Percentiles rank a stretch among this genome's conserved stretches.
These are phyloP conservation scores for Drosophila anomalata DNA, from an alignment of 2,888 invertebrate species.

Conservation along the genomic window DNA sequence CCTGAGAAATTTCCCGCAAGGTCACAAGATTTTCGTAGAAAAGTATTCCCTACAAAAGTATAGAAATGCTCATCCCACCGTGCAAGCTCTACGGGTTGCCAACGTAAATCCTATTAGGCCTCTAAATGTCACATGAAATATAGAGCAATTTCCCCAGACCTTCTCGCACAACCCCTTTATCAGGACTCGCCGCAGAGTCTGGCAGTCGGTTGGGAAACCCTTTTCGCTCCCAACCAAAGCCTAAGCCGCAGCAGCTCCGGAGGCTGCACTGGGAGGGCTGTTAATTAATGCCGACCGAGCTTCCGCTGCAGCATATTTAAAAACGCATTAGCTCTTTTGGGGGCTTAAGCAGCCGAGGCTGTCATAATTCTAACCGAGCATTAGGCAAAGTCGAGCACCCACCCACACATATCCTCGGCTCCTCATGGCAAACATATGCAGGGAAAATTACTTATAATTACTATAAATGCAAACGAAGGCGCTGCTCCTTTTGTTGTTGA, in stretches of 20 bases:
- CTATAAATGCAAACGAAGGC: conserved; percentile 51
- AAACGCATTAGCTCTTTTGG: conserved; percentile 68
- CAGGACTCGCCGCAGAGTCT: conserved; percentile 31
- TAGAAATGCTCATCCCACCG: too few relatives aligned
- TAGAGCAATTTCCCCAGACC: not conserved
- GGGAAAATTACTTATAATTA: conserved; percentile 63
- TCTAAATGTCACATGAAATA: not conserved
- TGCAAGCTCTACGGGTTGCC: not conserved
- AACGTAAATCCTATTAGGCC: not conserved
- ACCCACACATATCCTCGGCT: conserved; percentile 6
- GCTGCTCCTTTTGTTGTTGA: conserved; percentile 12
- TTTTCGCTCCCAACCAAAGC: conserved; percentile 11
- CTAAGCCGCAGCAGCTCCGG: conserved; percentile 38
- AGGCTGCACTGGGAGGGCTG: conserved; percentile 40
- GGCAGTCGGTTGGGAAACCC: conserved; percentile 29
- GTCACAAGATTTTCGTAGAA: too few relatives aligned
- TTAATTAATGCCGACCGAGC: conserved; percentile 67
- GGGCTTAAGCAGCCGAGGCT: conserved; percentile 21
- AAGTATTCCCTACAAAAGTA: too few relatives aligned
- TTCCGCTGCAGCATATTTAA: conserved; percentile 76
- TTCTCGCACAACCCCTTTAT: conserved; percentile 1
- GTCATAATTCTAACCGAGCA: conserved; percentile 45
- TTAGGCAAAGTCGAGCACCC: conserved; percentile 16
- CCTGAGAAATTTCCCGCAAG: not conserved
- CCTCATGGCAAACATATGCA: not conserved